These are phyloP conservation scores for Dicrostonyx torquatus DNA, from an alignment of 2,797 vertebrate species.

Conservation along the genomic window DNA sequence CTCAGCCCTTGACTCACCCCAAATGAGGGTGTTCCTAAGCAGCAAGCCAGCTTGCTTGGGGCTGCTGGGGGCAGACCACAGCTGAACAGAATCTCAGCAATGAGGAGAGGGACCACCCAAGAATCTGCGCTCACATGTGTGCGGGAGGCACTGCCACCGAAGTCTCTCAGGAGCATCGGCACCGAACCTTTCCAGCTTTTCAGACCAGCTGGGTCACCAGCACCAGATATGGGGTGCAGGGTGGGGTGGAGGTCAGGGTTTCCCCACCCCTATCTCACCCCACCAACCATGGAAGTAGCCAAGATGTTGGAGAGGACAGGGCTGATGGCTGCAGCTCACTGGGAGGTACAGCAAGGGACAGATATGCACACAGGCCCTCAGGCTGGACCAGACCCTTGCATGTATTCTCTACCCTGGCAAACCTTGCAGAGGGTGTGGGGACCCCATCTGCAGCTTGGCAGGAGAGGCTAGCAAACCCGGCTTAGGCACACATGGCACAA, in stretches of 20 bases:
- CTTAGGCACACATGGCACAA: background rate
- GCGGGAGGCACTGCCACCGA: too few species aligned
- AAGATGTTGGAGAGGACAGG: fast-evolving
- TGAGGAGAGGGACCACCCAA: background rate
- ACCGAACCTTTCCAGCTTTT: background rate
- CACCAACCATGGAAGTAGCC: background rate
- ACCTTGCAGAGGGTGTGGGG: background rate
- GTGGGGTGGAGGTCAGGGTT: fast-evolving
- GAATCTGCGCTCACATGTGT: background rate
- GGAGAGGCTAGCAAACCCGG: background rate
- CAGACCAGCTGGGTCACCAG: background rate
- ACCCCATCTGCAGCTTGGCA: background rate
- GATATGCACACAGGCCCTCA: fast-evolving
- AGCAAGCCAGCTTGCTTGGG: background rate
- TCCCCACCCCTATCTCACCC: background rate
- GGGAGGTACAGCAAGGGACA: background rate
- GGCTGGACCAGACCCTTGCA: background rate
- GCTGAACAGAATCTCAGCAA: background rate
- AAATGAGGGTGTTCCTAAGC: background rate
- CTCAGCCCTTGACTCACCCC: background rate
- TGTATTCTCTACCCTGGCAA: background rate
- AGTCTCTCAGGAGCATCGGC: too few species aligned
- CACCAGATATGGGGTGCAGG: too few species aligned
- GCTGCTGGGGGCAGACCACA: background rate
- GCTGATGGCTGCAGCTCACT: background rate